Base-by-base conservation (phyloP, 2,113 vertebrate genomes). In the Grallaria varia region DNA sequence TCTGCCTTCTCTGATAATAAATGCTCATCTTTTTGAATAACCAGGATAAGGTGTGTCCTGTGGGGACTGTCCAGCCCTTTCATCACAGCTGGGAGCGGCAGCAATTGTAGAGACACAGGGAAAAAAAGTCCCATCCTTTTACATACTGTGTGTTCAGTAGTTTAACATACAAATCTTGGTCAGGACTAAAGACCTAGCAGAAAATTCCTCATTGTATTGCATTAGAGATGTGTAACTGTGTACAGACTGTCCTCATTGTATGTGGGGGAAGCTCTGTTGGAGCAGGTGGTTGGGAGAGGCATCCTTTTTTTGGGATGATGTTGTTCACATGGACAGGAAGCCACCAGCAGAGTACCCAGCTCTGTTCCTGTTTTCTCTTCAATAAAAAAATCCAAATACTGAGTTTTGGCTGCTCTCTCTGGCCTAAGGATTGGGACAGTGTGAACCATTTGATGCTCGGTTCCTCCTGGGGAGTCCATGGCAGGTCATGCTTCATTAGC, bases 381-480 rank as follows among this genome's bases (percentile, higher is more conserved):
- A 52, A 27, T 20, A 84, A 67, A 27, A 12, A 1, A 0, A 8
- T 3, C 27, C 23, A 58, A 10, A 6, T 21, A 33, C 11, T 60
- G 44, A 28, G 17, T 33, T 73, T 40, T 50, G 31, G n/a, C 35
- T 68, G 9, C 8, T 35, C 0, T 0, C 24, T 55, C 2, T 73
- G 15, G 28, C 37, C 4, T 28, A 12, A 63, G 60, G 67, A 58
- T 15, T 2, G 1, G 18, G 49, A 20, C n/a, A 9, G 14, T 7
- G 14, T 74, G 30, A 25, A 31, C 14, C 12, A 7, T 49, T 45
- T 4, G 1, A 2, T 1, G 24, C 15, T 42, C 12, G 8, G 30
- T 12, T 67, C 9, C 14, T 30, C 18, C 19, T 0, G 1, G 19
- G 39, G 11, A 6, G 4, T 22, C 31, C 9, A 2, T 33, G 42